phyloP scores from a whole-genome alignment of 2,888 invertebrate species.

The Lathronympha strigana region DNA sequence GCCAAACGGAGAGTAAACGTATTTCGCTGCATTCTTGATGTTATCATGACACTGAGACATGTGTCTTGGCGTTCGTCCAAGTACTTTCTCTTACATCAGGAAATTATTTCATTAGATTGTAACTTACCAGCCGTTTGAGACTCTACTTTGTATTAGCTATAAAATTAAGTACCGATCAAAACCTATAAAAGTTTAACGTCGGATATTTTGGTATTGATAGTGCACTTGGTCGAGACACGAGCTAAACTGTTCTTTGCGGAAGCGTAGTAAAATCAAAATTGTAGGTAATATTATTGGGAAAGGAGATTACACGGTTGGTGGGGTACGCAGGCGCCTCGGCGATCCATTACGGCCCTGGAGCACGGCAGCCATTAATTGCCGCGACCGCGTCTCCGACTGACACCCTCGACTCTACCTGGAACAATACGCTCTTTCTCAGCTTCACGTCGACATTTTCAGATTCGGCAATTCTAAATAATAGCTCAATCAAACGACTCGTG shows the following conservation, averaged over 20 bases:
- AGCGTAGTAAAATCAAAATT: conserved; percentile 35
- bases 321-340: conserved; percentile 49
- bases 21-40: conserved; percentile 64
- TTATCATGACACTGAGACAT: conserved; percentile 64
- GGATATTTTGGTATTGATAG: conserved; percentile 38
- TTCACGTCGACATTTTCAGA: conserved; percentile 22
- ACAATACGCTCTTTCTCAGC: conserved; percentile 47
- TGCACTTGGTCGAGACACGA: conserved; percentile 28
- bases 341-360: conserved; percentile 58
- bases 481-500: conserved; percentile 27
- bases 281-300: conserved; percentile 24
- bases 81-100: conserved; percentile 71
- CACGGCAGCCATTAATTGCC: conserved; percentile 56
- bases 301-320: conserved; percentile 41
- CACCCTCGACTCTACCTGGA: conserved; percentile 49
- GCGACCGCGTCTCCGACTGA: conserved; percentile 48
- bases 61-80: conserved; percentile 70
- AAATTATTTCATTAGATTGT: conserved; percentile 58
- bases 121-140: conserved; percentile 29
- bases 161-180: conserved; percentile 37
- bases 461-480: conserved; percentile 34
- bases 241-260: conserved; percentile 31
- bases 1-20: conserved; percentile 58
- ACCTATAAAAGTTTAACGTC: conserved; percentile 38
- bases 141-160: conserved; percentile 36